Conservation (phyloP, 2,797 vertebrate genomes). For the Chrysolophus pictus region DNA sequence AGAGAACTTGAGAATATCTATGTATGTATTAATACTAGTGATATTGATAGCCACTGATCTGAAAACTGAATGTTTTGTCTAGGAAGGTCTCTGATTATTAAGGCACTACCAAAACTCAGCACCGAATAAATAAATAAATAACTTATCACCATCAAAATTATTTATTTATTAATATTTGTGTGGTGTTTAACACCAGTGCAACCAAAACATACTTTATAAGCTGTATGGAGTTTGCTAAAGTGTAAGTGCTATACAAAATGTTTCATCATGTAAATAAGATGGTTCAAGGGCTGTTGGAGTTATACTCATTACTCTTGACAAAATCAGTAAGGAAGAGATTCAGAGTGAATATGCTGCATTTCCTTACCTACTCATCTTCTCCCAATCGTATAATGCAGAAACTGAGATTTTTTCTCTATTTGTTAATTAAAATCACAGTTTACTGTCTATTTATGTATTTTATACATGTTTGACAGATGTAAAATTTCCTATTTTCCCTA, state of each 20-base stretch:
- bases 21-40: no score
- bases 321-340: not conserved
- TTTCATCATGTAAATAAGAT: rapidly evolving
- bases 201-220: not conserved
- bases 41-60: not conserved
- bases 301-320: no score
- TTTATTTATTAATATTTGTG: not conserved
- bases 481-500: not conserved
- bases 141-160: no score
- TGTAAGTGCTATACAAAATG: rapidly evolving
- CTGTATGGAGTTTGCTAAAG: not conserved
- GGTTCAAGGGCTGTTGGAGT: not conserved
- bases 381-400: not conserved
- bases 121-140: not conserved
- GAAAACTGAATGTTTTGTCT: not conserved
- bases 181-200: not conserved
- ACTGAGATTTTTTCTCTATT: not conserved
- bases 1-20: no score
- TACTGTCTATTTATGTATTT: not conserved
- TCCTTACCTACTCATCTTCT: not conserved
- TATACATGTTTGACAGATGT: not conserved
- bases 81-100: not conserved
- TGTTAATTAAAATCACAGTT: not conserved
- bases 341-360: not conserved
- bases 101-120: not conserved